Conservation (phyloP, 1,140 invertebrate species). For the Heterodera schachtii region DNA sequence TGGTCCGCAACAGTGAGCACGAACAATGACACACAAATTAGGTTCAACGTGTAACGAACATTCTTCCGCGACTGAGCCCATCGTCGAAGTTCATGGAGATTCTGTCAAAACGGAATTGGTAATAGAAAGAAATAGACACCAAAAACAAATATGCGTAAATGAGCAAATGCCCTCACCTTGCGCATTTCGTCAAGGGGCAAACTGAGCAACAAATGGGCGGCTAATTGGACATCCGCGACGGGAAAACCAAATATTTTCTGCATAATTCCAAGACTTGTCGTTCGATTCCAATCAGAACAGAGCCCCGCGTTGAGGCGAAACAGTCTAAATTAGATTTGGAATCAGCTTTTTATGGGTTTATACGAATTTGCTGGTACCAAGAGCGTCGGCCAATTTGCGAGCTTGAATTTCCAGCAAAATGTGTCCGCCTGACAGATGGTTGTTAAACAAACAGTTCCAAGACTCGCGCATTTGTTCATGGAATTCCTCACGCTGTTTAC, state of each 20-base stretch:
- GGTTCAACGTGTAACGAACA: constrained; percentile 32
- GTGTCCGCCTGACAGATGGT: constrained; percentile 9
- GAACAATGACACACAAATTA: constrained; percentile 26
- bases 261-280: constrained; percentile 27
- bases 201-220: constrained; percentile 33
- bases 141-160: background rate
- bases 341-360: background rate
- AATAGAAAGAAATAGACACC: background rate
- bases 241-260: constrained; percentile 37
- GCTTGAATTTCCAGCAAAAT: constrained; percentile 30
- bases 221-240: constrained; percentile 32
- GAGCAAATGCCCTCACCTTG: constrained; percentile 1
- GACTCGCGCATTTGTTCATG: constrained; percentile 20
- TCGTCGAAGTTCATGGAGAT: constrained; percentile 29
- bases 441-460: constrained; percentile 30
- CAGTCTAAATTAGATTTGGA: background rate
- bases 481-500: background rate
- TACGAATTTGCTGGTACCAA: constrained; percentile 20
- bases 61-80: constrained; percentile 26
- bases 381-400: constrained; percentile 30
- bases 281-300: constrained; percentile 1
- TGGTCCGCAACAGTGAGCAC: constrained; percentile 27
- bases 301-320: background rate
- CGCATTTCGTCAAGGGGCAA: constrained; percentile 17
- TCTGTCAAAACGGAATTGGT: constrained; percentile 6